Evolutionary conservation across 53 echinoderm and acorn worm species (phyloP).

Genomic region (Holothuria scabra): DNA sequence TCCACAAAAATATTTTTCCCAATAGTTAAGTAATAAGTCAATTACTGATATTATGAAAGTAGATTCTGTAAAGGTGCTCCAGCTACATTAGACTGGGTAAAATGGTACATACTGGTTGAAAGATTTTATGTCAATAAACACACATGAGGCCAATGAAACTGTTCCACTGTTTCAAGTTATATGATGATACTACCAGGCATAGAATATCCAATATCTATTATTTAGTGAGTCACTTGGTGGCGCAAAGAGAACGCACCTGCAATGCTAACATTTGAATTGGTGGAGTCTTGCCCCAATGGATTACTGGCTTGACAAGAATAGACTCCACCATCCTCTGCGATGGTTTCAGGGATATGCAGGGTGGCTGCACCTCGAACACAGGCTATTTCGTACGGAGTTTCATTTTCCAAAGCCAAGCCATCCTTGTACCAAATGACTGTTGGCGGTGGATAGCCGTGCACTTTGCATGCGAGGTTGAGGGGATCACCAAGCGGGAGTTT

Average conservation of each 20-base stretch:
- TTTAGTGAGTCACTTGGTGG: too few species aligned
- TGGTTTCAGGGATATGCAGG: conserved; percentile 65
- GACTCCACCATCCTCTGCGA: conserved; percentile 76
- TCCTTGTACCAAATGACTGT: conserved; percentile 94
- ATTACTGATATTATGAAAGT: too few species aligned
- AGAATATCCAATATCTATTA: too few species aligned
- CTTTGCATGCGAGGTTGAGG: conserved; percentile 57
- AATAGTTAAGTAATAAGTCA: too few species aligned
- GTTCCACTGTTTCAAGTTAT: too few species aligned
- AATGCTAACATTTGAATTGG: conserved; percentile 74
- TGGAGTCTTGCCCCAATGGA: conserved; percentile 68
- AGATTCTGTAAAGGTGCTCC: too few species aligned
- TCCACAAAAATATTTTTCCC: too few species aligned
- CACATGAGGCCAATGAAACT: too few species aligned
- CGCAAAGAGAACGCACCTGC: conserved; percentile 64
- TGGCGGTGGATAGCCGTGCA: conserved; percentile 61
- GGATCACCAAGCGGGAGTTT: conserved; percentile 61
- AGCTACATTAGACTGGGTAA: too few species aligned
- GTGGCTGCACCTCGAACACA: conserved; percentile 68
- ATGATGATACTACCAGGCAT: too few species aligned
- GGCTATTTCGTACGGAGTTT: conserved; percentile 71
- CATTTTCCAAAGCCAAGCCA: conserved; percentile 62
- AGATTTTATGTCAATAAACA: too few species aligned
- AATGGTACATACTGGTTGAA: too few species aligned
- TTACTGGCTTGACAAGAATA: conserved; percentile 82